A percentile compares a stretch with the other conserved stretches of the same genome.
phyloP scores from a whole-genome alignment of 1,140 invertebrate genomes.

The Thaumetopoea pityocampa region DNA sequence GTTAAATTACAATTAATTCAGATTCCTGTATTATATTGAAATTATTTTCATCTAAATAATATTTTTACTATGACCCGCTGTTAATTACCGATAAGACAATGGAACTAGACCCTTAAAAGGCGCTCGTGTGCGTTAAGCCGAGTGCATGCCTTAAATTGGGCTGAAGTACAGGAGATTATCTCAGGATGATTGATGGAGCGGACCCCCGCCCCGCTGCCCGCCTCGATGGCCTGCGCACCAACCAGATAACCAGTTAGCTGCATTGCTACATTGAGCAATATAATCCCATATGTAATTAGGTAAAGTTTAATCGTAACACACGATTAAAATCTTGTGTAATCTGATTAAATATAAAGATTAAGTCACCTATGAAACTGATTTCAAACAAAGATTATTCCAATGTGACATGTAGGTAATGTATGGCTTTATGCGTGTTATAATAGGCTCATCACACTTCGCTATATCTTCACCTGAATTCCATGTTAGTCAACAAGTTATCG shows the following conservation, averaged over 20 bases:
- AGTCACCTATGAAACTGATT: too few relatives aligned
- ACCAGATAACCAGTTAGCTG: slow-evolving; percentile 13
- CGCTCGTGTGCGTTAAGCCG: slow-evolving; percentile 60
- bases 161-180: slow-evolving; percentile 79
- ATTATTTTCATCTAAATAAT: too few relatives aligned
- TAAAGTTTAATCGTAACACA: slow-evolving; percentile 13
- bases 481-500: too few relatives aligned
- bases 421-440: too few relatives aligned
- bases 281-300: slow-evolving; percentile 15
- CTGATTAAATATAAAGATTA: too few relatives aligned
- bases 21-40: too few relatives aligned
- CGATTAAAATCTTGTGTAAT: too few relatives aligned
- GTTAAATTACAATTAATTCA: too few relatives aligned
- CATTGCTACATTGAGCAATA: slow-evolving; percentile 16
- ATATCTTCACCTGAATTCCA: too few relatives aligned
- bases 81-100: slow-evolving; percentile 10
- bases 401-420: too few relatives aligned
- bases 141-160: slow-evolving; percentile 70
- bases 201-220: slow-evolving; percentile 14
- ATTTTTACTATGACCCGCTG: background rate
- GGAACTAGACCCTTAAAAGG: slow-evolving; percentile 7
- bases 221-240: slow-evolving; percentile 12
- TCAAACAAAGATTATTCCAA: too few relatives aligned
- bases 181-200: slow-evolving; percentile 79
- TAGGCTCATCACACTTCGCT: too few relatives aligned